Evolutionary conservation across 2,113 vertebrate genomes (phyloP), one percentile per base, ranked within the genome.

Genomic region (Pygoscelis antarcticus): DNA sequence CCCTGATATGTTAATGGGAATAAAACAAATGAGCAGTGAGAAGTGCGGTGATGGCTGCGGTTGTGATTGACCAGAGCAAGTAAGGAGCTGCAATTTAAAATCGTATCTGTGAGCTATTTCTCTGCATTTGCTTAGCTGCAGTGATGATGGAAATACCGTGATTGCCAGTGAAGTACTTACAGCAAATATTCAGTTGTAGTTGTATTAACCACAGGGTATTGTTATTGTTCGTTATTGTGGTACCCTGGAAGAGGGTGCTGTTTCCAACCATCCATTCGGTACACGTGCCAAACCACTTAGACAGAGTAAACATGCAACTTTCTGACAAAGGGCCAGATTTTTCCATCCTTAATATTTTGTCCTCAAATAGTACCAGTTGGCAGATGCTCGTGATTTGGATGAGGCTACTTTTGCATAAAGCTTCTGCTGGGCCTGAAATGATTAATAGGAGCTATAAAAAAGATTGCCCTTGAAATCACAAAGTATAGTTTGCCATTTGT

Each of bases 61-160:
- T 76, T 27, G 55, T 7, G 52, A 13, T 12, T 36, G 64, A 71
- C 51, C 57, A 21, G 27, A 46, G 66, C 5, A 2, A 47, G 54
- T 20, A 13, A 52, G 47, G 60, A 80, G 68, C 38, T 44, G 29
- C 16, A 6, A 16, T 23, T 64, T 49, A 8, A 30, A 36, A 42
- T 8, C 9, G 5, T 20, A 49, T 40, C 30, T 3, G 3, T 9
- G 54, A 75, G 62, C 40, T 15, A 2, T 29, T 61, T 21, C 74
- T 66, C 80, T 79, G 79, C 38, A 3, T 62, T 70, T 11, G 22
- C 75, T 54, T 14, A 14, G 83, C 74, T 58, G 44, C 27, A 20
- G 68, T 2, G 32, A 3, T 10, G 29, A 10, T 0, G 3, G 40
- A 38, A 47, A 47, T 7, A 15, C 29, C 4, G 0, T 9, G 29